Percentiles rank a stretch among this genome's conserved stretches.
Evolutionary conservation across 2,888 invertebrate genomes (phyloP).

Genomic region (Drosophila mayaguana): DNA sequence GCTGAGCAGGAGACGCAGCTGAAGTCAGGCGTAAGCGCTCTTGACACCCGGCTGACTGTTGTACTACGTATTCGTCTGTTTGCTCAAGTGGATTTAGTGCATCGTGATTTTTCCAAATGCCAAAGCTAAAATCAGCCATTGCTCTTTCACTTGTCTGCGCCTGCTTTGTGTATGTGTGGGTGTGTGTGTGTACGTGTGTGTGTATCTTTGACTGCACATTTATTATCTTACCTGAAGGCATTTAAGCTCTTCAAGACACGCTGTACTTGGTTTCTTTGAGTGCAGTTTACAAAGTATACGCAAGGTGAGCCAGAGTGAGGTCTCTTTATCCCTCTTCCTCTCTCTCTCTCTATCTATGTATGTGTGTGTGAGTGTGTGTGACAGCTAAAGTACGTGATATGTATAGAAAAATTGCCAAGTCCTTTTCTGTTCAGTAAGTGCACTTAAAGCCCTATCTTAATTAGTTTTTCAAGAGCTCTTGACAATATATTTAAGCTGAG

Average conservation of each 20-base stretch:
- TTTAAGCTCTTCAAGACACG: slow-evolving; percentile 59
- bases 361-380: slow-evolving; percentile 14
- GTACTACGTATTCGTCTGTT: slow-evolving; percentile 25
- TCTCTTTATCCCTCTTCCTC: too few species aligned
- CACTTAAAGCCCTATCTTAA: slow-evolving; percentile 17
- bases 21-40: slow-evolving; percentile 1
- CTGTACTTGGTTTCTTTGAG: slow-evolving; percentile 42
- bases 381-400: slow-evolving; percentile 36
- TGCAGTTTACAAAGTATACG: slow-evolving; percentile 44
- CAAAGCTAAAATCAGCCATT: slow-evolving; percentile 74
- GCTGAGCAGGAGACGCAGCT: background rate
- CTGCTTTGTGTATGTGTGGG: slow-evolving; percentile 9
- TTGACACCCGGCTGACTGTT: slow-evolving; percentile 12
- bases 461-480: background rate
- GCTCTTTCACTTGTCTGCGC: slow-evolving; percentile 50
- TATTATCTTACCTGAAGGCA: slow-evolving; percentile 79
- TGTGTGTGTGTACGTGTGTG: slow-evolving; percentile 38
- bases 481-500: background rate
- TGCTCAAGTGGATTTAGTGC: slow-evolving; percentile 68
- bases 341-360: too few species aligned
- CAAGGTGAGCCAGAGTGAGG: background rate
- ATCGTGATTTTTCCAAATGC: slow-evolving; percentile 74
- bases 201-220: slow-evolving; percentile 78
- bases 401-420: slow-evolving; percentile 33
- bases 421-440: background rate